These are phyloP conservation scores for Aethes cnicana DNA, from an alignment of 2,888 invertebrate genomes.

Conservation along the genomic window DNA sequence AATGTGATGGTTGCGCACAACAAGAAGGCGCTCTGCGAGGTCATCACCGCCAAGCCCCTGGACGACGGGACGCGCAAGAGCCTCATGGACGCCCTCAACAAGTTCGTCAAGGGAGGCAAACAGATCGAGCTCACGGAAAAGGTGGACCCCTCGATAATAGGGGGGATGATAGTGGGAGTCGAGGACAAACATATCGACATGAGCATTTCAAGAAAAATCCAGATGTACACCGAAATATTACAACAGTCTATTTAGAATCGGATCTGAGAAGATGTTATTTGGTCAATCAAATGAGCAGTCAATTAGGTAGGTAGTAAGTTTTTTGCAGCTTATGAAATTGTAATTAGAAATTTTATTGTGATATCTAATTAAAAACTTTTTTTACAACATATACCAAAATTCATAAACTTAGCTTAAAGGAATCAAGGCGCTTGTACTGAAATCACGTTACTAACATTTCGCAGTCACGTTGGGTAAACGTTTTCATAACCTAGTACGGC, in stretches of 20 bases:
- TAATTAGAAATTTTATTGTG: too few species aligned
- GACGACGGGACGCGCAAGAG: constrained; percentile 45
- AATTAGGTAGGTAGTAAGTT: too few species aligned
- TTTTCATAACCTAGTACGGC: not conserved
- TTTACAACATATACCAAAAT: too few species aligned
- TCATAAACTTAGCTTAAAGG: too few species aligned
- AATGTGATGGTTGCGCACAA: constrained; percentile 67
- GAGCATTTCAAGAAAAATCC: constrained; percentile 60
- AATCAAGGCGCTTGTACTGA: too few species aligned
- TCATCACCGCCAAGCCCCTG: constrained; percentile 65
- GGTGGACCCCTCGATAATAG: constrained; percentile 59
- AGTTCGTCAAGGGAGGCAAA: constrained; percentile 56
- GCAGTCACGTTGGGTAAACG: not conserved
- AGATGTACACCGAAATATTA: constrained; percentile 62
- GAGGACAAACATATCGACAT: constrained; percentile 71
- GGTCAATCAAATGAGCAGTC: too few species aligned
- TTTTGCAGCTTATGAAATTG: too few species aligned
- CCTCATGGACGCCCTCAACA: constrained; percentile 55
- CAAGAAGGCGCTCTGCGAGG: constrained; percentile 66
- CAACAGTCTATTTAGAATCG: constrained; percentile 51
- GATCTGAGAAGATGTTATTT: too few species aligned
- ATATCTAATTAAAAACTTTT: too few species aligned
- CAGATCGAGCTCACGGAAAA: constrained; percentile 63
- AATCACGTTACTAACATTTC: too few species aligned
- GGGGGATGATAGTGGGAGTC: constrained; percentile 66